Conservation (phyloP, 2,113 vertebrate species). For the Cottus gobio region DNA sequence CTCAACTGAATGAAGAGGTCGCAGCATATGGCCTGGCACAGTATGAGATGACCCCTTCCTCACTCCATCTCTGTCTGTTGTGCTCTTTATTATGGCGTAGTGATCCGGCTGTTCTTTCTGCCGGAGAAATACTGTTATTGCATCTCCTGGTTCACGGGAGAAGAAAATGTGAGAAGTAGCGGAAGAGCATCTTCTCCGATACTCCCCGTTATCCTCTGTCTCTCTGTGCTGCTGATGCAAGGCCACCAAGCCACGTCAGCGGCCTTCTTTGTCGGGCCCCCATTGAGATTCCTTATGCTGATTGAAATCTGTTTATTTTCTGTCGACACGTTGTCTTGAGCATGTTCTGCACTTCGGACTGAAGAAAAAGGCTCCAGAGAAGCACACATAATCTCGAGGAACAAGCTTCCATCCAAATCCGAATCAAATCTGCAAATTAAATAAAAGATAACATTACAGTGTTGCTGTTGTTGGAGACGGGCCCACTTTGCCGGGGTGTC, state of each 20-base stretch:
- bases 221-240: constrained; percentile 26
- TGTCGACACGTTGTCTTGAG: constrained; percentile 39
- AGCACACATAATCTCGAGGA: constrained; percentile 29
- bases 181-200: constrained; percentile 32
- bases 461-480: neutral
- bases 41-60: constrained; percentile 44
- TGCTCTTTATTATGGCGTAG: constrained; percentile 47
- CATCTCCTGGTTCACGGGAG: constrained; percentile 45
- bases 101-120: constrained; percentile 23
- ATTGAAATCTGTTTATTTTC: constrained; percentile 70
- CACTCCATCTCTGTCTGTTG: constrained; percentile 39
- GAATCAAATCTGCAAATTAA: constrained; percentile 12
- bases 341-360: constrained; percentile 40
- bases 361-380: constrained; percentile 50
- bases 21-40: constrained; percentile 34
- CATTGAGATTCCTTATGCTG: constrained; percentile 69
- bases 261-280: constrained; percentile 63
- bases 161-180: constrained; percentile 39
- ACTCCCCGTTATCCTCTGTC: constrained; percentile 11
- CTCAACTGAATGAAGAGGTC: constrained; percentile 53
- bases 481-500: neutral
- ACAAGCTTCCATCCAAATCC: neutral
- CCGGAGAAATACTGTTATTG: constrained; percentile 18
- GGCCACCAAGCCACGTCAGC: constrained; percentile 30
- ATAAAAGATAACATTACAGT: constrained; percentile 13